Evolutionary conservation across 2,888 invertebrate genomes (phyloP).

Genomic region (Acleris sparsana): DNA sequence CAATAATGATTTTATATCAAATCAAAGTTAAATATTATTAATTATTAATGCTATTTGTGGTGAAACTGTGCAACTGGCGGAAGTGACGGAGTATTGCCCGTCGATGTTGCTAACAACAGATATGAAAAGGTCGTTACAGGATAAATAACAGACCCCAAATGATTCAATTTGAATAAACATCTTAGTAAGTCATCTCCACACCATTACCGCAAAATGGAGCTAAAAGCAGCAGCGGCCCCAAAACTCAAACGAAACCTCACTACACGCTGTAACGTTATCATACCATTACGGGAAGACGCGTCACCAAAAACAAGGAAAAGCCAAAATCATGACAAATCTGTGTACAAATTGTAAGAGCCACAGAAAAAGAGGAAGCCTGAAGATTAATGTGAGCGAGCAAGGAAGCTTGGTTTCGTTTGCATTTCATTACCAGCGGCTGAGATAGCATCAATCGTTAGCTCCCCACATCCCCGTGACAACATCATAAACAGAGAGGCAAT

Average conservation of each 20-base stretch:
- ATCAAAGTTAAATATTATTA: too few species aligned
- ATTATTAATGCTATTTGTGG: too few species aligned
- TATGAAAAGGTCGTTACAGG: not conserved
- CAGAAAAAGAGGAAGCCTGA: slow-evolving; percentile 68
- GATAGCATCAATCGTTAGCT: slow-evolving; percentile 40
- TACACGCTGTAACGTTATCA: slow-evolving; percentile 37
- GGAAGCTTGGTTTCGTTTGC: slow-evolving; percentile 61
- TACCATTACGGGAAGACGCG: slow-evolving; percentile 37
- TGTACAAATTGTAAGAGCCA: slow-evolving; percentile 65
- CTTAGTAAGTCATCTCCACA: slow-evolving; percentile 14
- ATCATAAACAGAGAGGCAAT: slow-evolving; percentile 35
- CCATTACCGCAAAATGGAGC: slow-evolving; percentile 28
- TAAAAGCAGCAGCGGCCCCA: slow-evolving; percentile 26
- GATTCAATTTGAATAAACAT: slow-evolving; percentile 10
- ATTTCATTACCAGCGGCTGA: slow-evolving; percentile 62
- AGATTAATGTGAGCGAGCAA: slow-evolving; percentile 70
- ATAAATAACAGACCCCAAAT: not conserved
- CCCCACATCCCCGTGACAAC: slow-evolving; percentile 27
- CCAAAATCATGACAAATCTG: slow-evolving; percentile 66
- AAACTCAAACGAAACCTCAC: slow-evolving; percentile 29
- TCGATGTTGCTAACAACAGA: too few species aligned
- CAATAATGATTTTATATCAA: too few species aligned
- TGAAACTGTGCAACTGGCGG: too few species aligned
- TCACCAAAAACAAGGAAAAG: slow-evolving; percentile 41
- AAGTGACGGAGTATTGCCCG: too few species aligned